Evolutionary conservation across 2,888 invertebrate species (phyloP), one percentile per base, ranked within the genome.

Genomic region (Xestobium rufovillosum): DNA sequence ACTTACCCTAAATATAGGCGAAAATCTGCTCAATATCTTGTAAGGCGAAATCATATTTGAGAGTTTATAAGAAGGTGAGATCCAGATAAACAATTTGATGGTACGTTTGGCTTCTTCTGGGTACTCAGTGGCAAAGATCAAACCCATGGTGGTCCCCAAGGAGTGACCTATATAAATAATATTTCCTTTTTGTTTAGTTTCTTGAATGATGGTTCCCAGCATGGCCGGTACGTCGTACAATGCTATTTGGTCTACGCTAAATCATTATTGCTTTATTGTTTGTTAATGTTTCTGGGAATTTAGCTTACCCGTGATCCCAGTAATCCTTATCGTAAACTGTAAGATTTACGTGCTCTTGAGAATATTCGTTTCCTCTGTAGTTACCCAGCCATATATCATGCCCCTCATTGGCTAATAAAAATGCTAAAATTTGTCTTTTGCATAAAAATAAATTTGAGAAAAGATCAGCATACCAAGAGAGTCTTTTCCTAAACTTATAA

Each of bases 241-340:
- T 2, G 75, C 76, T 51, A 75, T 71, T 52, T 77, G 75, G 50
- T 76, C 71, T 41, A 73, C 71, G 50, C 75, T 75, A 60, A 2
- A 65, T 52, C 4, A 14, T n/a, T n/a, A n/a, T n/a, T n/a, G n/a
- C n/a, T n/a, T n/a, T n/a, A n/a, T n/a, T n/a, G n/a, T n/a, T n/a
- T 19, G n/a, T 19, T 19, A 19, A 19, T 8, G 6, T 19, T 19
- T n/a, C n/a, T n/a, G n/a, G n/a, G n/a, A 33, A 36, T 12, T 34
- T 34, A 31, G 31, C 44, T 48, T 49, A 58, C 60, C 60, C 56
- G 38, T 59, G 56, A 44, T 63, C 55, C 63, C 63, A 63, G 36
- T 50, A 63, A 28, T 54, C 53, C 32, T 45, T 55, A 33, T 59
- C 52, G 2, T 54, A 50, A 11, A 50, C 45, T 25, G 58, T 59